Evolutionary conservation across 2,113 vertebrate species (phyloP), one percentile per base, ranked within the genome.

Genomic region (Scopus umbretta): DNA sequence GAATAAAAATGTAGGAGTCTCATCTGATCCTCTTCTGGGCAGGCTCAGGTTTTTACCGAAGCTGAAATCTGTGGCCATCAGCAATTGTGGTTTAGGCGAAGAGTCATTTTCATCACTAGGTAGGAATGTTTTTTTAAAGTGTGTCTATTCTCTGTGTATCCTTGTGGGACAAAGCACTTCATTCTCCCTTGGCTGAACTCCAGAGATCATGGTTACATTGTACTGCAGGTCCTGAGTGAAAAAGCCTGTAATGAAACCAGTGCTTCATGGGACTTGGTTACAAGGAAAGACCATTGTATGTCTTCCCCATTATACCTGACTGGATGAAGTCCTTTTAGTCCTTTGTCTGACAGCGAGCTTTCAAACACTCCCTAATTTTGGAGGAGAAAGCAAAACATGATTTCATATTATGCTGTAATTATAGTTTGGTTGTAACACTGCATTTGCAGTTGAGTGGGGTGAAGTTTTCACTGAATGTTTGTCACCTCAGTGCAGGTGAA

Each of bases 101-200:
- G 97, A 98, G n/a, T 97, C 98, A 0, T 98, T 99, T 76, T 96
- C 97, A 23, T 98, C 98, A 58, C 96, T 99, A 8, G 98, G 99
- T 99, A 97, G 95, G 98, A 74, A 53, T 61, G 13, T 55, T 93
- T 43, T 72, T 43, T 67, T 38, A 5, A 72, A 81, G 13, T 43
- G 23, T 86, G 23, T 65, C 71, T 61, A 6, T 93, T 88, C 14
- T 90, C 68, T 90, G 13, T 55, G 61, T 68, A 16, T 84, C 34
- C 52, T 32, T 71, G 34, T 15, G 58, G 74, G 55, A 87, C 47
- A 73, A 75, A 92, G 43, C 67, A 40, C 59, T 88, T 83, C n/a
- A 36, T 73, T 95, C 34, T 81, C 23, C 26, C 53, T 10, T 92
- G 91, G 47, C 79, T 89, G 45, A 81, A 36, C 73, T 62, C 78